A percentile compares a stretch with the other conserved stretches of the same genome.
Conservation (phyloP, 2,888 invertebrate genomes). For the Spilosoma lubricipeda region DNA sequence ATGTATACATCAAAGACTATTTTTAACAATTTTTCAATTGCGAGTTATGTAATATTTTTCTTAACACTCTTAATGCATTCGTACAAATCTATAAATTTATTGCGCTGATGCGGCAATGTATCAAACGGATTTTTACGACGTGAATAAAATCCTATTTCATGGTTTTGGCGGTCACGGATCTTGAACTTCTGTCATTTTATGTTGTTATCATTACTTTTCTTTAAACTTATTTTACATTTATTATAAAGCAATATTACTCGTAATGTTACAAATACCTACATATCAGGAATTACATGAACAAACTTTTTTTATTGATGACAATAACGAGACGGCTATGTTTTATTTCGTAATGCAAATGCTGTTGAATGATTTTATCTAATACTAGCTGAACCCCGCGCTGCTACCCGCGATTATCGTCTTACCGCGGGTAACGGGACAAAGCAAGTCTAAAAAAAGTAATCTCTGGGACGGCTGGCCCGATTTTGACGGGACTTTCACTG, state of each 20-base stretch:
- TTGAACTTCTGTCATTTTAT: not conserved
- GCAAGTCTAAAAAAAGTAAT: too few species aligned
- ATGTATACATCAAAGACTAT: not conserved
- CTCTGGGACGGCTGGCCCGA: too few species aligned
- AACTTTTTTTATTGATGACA: not conserved
- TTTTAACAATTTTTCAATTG: not conserved
- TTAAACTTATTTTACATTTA: too few species aligned
- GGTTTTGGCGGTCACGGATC: not conserved
- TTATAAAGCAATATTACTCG: too few species aligned
- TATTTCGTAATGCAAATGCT: not conserved
- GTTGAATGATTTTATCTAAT: too few species aligned
- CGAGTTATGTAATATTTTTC: not conserved
- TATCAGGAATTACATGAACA: not conserved
- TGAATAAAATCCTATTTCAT: not conserved
- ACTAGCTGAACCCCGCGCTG: too few species aligned
- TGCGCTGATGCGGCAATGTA: not conserved
- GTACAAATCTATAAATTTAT: not conserved
- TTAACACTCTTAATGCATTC: not conserved
- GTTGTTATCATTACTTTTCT: not conserved
- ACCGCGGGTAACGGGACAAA: too few species aligned
- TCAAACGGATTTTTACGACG: not conserved
- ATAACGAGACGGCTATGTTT: not conserved
- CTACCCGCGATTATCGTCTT: too few species aligned
- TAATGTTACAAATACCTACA: too few species aligned
- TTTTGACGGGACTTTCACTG: too few species aligned